phyloP scores from a whole-genome alignment of 2,888 invertebrate species.

The Notodonta ziczac region DNA sequence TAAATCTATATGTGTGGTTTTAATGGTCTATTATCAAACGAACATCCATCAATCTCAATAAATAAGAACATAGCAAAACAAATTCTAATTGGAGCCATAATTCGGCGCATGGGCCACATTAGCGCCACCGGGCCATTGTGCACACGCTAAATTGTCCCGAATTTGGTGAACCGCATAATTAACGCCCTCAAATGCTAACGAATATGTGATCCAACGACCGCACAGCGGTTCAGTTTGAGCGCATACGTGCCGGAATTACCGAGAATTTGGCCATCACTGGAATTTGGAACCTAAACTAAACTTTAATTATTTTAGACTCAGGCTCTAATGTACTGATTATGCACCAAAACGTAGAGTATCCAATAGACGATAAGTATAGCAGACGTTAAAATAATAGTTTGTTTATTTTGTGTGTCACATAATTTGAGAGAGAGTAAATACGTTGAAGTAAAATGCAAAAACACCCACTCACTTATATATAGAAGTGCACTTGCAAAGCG shows the following conservation, averaged over 20 bases:
- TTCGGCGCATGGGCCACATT: constrained; percentile 13
- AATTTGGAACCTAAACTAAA: constrained; percentile 16
- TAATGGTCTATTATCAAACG: not conserved
- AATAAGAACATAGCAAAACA: constrained; percentile 2
- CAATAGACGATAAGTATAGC: too few species aligned
- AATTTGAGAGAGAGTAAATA: not conserved
- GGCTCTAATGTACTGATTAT: not conserved
- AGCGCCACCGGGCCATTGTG: constrained; percentile 20
- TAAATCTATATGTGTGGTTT: too few species aligned
- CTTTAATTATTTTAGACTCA: constrained; percentile 13
- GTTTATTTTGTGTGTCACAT: not conserved
- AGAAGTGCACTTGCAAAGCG: too few species aligned
- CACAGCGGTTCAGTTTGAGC: constrained; percentile 32
- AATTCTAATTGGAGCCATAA: constrained; percentile 19
- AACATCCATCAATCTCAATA: not conserved
- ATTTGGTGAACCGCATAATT: constrained; percentile 51
- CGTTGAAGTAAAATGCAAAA: too few species aligned
- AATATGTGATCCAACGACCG: constrained; percentile 42
- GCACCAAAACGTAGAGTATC: not conserved
- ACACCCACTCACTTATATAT: too few species aligned
- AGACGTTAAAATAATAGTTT: too few species aligned
- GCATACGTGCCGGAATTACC: constrained; percentile 30
- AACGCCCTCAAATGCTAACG: constrained; percentile 51
- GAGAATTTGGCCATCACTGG: constrained; percentile 27
- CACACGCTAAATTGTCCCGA: constrained; percentile 43